phyloP scores from a whole-genome alignment of 1,140 invertebrate species.

The Ostrea edulis region DNA sequence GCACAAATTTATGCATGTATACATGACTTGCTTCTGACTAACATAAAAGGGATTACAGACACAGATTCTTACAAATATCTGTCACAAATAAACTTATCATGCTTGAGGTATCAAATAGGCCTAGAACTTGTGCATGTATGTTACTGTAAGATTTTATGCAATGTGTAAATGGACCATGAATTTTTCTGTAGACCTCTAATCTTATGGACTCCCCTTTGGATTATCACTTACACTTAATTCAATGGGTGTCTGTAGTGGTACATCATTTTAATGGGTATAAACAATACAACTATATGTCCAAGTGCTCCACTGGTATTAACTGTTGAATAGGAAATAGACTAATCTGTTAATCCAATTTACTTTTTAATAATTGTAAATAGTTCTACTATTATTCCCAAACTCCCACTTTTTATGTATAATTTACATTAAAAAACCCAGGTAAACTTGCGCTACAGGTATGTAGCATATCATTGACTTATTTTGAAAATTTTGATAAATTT shows the following conservation, averaged over 20 bases:
- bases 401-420: no score
- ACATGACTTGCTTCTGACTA: neutral
- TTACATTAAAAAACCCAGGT: no score
- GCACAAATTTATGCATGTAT: neutral
- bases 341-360: neutral
- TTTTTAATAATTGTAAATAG: neutral
- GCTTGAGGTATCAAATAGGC: neutral
- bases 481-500: no score
- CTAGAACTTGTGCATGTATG: neutral
- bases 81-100: neutral
- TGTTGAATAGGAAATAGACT: neutral
- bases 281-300: no score
- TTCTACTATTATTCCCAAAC: neutral
- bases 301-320: no score
- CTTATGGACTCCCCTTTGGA: neutral
- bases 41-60: neutral
- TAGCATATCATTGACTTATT: no score
- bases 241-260: neutral
- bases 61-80: no score
- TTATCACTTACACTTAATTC: neutral
- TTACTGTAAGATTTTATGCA: neutral
- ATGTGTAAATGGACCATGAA: neutral
- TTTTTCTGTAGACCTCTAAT: neutral
- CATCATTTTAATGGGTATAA: no score
- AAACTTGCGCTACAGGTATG: no score